Conservation (phyloP, 1,140 invertebrate genomes). For the Drosophila asahinai region DNA sequence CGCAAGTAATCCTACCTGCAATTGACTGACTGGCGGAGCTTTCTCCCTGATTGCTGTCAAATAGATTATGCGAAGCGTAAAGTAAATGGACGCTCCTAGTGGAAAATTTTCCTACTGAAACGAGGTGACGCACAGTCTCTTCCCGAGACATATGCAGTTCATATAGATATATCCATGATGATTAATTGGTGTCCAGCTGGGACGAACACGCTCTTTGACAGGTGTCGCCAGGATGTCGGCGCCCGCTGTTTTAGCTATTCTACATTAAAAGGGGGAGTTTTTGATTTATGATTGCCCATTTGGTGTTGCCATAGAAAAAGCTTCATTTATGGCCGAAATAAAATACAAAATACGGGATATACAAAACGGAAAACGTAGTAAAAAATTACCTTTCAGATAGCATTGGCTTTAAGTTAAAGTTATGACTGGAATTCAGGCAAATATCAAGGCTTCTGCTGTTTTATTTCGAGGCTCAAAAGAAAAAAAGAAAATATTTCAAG, state of each 20-base stretch:
- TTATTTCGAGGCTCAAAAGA: no score
- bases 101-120: constrained; percentile 2
- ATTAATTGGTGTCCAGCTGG: constrained; percentile 42
- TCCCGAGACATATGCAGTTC: neutral
- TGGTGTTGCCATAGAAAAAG: neutral
- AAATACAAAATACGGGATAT: neutral
- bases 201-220: constrained; percentile 33
- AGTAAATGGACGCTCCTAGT: constrained; percentile 23
- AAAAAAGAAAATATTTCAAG: no score
- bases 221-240: constrained; percentile 50
- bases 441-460: no score
- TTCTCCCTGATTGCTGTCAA: constrained; percentile 25
- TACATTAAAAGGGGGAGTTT: constrained; percentile 1
- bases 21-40: constrained; percentile 5
- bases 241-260: constrained; percentile 25
- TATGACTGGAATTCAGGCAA: neutral
- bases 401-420: neutral
- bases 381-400: neutral
- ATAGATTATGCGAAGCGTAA: constrained; percentile 20
- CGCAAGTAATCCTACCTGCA: neutral
- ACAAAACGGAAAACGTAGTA: constrained; percentile 22
- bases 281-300: constrained; percentile 36
- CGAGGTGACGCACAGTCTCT: neutral
- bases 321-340: constrained; percentile 17
- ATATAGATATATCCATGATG: constrained; percentile 14